phyloP scores from a whole-genome alignment of 92 coral and sea anemone species.

The Galaxea fascicularis region DNA sequence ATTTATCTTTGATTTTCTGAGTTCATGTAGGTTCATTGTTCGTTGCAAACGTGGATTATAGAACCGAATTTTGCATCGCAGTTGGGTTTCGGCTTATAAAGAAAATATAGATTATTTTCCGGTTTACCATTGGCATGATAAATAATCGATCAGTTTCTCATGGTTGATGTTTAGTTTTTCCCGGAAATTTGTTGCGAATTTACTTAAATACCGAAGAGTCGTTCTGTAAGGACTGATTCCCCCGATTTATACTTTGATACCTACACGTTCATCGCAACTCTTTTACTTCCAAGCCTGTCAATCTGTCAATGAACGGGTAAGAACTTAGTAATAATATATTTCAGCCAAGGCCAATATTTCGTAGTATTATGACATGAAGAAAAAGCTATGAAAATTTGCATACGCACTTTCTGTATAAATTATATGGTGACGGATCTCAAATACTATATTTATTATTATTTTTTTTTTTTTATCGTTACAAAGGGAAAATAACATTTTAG shows the following conservation, averaged over 20 bases:
- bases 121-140: background rate
- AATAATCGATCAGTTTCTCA: background rate
- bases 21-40: conserved; percentile 4
- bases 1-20: conserved; percentile 5
- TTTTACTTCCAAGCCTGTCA: background rate
- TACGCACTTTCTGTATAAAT: background rate
- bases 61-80: background rate
- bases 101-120: conserved; percentile 1
- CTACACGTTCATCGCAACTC: background rate
- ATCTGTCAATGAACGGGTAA: background rate
- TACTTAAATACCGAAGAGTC: background rate
- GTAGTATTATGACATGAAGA: conserved; percentile 6
- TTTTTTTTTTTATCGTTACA: too few relatives aligned
- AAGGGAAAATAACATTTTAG: too few relatives aligned
- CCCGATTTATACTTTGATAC: background rate
- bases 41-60: background rate
- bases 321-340: background rate
- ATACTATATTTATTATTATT: background rate
- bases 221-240: background rate
- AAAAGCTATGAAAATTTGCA: conserved; percentile 28
- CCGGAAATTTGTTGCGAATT: background rate
- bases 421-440: background rate
- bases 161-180: background rate
- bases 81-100: background rate
- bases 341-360: background rate